Evolutionary conservation across 2,888 invertebrate genomes (phyloP).

Genomic region (Monochamus alternatus): DNA sequence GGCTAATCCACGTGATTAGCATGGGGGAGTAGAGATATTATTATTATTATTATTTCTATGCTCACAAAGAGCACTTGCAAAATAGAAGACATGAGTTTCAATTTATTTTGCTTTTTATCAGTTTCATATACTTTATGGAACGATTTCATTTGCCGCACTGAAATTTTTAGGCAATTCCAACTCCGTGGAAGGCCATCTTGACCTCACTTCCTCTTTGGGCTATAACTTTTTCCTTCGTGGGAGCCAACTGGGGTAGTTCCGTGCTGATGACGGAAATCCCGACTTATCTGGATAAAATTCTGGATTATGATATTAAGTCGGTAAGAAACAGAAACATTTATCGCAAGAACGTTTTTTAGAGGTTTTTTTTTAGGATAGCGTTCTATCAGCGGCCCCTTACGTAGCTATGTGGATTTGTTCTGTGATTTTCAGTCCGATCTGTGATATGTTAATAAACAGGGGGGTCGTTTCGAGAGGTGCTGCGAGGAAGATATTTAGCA

Average conservation of each 20-base stretch:
- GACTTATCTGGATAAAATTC: slow-evolving; percentile 82
- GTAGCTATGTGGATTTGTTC: slow-evolving; percentile 81
- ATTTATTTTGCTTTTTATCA: no score
- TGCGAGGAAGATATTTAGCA: slow-evolving; percentile 76
- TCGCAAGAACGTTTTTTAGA: not conserved
- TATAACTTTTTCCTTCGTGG: slow-evolving; percentile 80
- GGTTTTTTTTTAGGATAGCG: slow-evolving; percentile 74
- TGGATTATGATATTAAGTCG: slow-evolving; percentile 81
- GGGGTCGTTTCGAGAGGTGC: slow-evolving; percentile 60
- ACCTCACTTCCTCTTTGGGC: slow-evolving; percentile 85
- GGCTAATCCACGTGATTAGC: no score
- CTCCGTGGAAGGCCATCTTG: slow-evolving; percentile 84
- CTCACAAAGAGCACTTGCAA: no score
- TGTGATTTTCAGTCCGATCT: slow-evolving; percentile 79
- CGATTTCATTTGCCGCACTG: slow-evolving; percentile 52
- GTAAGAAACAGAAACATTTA: slow-evolving; percentile 67
- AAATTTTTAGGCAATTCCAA: slow-evolving; percentile 65
- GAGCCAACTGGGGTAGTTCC: slow-evolving; percentile 88
- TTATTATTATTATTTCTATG: no score
- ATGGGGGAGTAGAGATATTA: no score
- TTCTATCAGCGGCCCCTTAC: slow-evolving; percentile 82
- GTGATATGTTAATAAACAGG: slow-evolving; percentile 76
- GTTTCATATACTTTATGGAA: no score
- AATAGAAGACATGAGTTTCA: no score
- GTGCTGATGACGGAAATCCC: slow-evolving; percentile 88